Evolutionary conservation across 2,797 vertebrate species (phyloP).

Genomic region (Cirrhinus molitorella): DNA sequence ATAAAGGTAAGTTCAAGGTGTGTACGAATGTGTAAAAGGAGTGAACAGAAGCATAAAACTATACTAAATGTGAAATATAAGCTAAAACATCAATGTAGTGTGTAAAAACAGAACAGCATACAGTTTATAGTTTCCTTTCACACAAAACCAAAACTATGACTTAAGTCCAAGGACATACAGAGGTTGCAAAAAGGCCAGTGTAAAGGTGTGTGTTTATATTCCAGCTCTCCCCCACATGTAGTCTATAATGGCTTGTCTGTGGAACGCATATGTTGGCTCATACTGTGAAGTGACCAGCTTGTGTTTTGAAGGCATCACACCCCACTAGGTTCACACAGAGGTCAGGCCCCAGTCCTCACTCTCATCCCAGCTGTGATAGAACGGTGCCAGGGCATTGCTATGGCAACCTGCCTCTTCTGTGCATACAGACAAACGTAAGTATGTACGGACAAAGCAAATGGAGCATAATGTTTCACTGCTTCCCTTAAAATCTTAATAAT

Average conservation of each 20-base stretch:
- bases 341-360: conserved; percentile 70
- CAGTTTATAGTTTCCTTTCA: background rate
- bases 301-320: conserved; percentile 51
- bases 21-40: background rate
- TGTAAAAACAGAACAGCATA: background rate
- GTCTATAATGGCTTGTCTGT: conserved; percentile 15
- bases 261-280: conserved; percentile 43
- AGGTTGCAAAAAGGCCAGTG: background rate
- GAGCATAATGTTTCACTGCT: no score
- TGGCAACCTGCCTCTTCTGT: conserved; percentile 72
- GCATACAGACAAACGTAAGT: conserved; percentile 13
- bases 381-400: conserved; percentile 75
- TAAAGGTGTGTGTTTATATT: conserved; percentile 25
- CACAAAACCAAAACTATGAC: background rate
- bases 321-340: conserved; percentile 46
- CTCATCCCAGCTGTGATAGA: conserved; percentile 82
- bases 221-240: background rate
- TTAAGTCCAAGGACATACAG: conserved; percentile 13
- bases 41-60: background rate
- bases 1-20: background rate
- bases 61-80: background rate
- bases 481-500: background rate
- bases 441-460: background rate
- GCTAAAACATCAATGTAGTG: background rate
- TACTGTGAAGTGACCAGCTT: conserved; percentile 35